These are phyloP conservation scores for Sphaerophoria rueppellii DNA, from an alignment of 2,888 invertebrate genomes.

Conservation along the genomic window DNA sequence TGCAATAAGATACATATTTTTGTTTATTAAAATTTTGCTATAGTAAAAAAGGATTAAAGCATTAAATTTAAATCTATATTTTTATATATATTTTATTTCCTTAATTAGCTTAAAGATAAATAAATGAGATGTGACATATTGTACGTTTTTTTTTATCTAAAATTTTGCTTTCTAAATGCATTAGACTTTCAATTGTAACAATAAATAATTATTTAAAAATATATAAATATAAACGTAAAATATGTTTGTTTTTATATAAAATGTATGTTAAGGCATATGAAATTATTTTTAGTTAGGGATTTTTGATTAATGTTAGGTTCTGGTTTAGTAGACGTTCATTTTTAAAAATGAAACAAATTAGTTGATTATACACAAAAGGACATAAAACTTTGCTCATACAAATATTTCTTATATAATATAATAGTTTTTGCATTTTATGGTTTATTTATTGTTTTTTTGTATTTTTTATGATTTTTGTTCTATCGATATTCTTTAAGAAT, in stretches of 20 bases:
- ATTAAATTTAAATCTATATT: constrained; percentile 7
- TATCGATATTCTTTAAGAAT: constrained; percentile 63
- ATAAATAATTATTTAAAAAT: constrained; percentile 12
- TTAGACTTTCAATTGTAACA: constrained; percentile 30
- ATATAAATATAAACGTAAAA: constrained; percentile 34
- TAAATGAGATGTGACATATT: constrained; percentile 62
- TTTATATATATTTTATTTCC: constrained; percentile 10
- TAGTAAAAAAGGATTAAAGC: constrained; percentile 67
- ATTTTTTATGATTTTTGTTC: background rate
- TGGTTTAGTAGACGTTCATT: constrained; percentile 13
- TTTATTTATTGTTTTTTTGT: background rate
- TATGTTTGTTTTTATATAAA: constrained; percentile 34
- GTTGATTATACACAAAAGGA: constrained; percentile 38
- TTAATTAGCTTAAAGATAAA: constrained; percentile 26
- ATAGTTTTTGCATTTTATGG: constrained; percentile 6
- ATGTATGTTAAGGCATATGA: constrained; percentile 63
- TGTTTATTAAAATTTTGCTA: constrained; percentile 46
- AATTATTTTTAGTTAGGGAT: constrained; percentile 46
- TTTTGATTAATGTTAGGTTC: background rate
- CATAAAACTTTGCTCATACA: background rate
- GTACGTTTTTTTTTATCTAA: constrained; percentile 51
- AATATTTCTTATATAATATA: background rate
- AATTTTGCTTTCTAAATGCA: background rate
- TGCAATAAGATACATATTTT: constrained; percentile 17
- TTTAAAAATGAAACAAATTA: constrained; percentile 14